phyloP scores from a whole-genome alignment of 2,797 vertebrate genomes.

The Apogon talboti region DNA sequence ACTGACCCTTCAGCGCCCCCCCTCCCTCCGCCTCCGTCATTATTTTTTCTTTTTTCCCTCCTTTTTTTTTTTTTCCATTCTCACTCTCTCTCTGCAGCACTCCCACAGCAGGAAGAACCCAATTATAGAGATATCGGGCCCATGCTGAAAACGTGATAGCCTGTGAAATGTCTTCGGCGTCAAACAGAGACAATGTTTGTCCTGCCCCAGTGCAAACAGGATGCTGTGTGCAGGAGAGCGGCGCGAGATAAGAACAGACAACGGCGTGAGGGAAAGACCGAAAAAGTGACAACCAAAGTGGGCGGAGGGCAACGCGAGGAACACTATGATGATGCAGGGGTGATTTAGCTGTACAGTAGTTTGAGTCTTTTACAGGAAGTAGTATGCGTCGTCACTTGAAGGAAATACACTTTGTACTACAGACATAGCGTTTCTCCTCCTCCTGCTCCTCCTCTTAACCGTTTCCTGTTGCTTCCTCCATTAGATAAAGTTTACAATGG shows the following conservation, averaged over 20 bases:
- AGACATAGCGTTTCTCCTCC: slow-evolving; percentile 45
- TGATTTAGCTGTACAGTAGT: slow-evolving; percentile 19
- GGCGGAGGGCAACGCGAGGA: slow-evolving; percentile 29
- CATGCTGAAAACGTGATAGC: slow-evolving; percentile 80
- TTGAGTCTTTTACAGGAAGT: slow-evolving; percentile 54
- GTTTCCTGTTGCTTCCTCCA: slow-evolving; percentile 73
- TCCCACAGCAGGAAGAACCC: slow-evolving; percentile 79
- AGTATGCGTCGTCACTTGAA: slow-evolving; percentile 53
- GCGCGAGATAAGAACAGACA: slow-evolving; percentile 77
- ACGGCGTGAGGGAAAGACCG: slow-evolving; percentile 47
- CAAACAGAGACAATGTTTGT: slow-evolving; percentile 82
- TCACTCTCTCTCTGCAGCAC: slow-evolving; percentile 38
- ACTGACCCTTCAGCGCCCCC: slow-evolving; percentile 27
- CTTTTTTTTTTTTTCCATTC: slow-evolving; percentile 18
- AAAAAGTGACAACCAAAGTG: slow-evolving; percentile 27
- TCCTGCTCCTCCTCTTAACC: slow-evolving; percentile 58
- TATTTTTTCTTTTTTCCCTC: slow-evolving; percentile 8
- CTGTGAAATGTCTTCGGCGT: slow-evolving; percentile 84
- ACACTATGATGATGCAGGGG: slow-evolving; percentile 39
- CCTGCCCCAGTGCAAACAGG: slow-evolving; percentile 84
- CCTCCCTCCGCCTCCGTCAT: slow-evolving; percentile 2
- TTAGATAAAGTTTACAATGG: slow-evolving; percentile 24
- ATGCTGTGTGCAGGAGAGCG: slow-evolving; percentile 79
- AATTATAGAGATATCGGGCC: slow-evolving; percentile 81
- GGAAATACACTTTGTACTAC: slow-evolving; percentile 55